A percentile compares a stretch with the other conserved stretches of the same genome.
phyloP scores from a whole-genome alignment of 2,113 vertebrate species.

The Passer domesticus region DNA sequence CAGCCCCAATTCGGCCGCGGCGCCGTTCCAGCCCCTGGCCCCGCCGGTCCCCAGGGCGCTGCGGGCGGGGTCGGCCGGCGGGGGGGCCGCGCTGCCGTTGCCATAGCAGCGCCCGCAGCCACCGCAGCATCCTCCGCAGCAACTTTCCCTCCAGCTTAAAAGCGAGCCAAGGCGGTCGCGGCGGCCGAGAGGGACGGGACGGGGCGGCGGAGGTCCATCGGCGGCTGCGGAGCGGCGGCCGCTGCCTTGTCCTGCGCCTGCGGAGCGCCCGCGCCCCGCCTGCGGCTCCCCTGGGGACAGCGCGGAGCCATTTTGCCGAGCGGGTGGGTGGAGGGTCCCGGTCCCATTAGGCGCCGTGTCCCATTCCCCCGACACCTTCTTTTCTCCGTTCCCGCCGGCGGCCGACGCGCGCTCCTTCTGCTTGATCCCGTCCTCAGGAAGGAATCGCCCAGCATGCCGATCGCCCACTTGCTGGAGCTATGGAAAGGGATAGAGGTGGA shows the following conservation, averaged over 20 bases:
- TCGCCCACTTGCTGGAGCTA: conserved; percentile 78
- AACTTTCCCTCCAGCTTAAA: conserved; percentile 48
- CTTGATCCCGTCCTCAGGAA: not conserved
- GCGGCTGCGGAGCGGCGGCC: not conserved
- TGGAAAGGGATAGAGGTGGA: conserved; percentile 81
- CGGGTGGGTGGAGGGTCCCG: not conserved
- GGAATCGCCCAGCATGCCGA: conserved; percentile 69
- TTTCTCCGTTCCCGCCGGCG: not conserved
- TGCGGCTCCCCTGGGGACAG: not conserved
- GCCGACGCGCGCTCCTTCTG: not conserved
- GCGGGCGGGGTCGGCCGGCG: not conserved
- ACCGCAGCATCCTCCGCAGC: conserved; percentile 58
- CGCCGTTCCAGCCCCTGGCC: not conserved
- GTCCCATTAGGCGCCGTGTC: not conserved
- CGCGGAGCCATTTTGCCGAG: not conserved
- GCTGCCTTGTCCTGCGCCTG: not conserved
- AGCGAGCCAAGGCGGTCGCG: conserved; percentile 3
- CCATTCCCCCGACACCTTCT: rapidly evolving
- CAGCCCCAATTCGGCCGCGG: rapidly evolving
- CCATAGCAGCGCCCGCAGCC: conserved; percentile 60
- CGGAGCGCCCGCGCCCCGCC: not conserved
- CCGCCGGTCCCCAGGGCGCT: not conserved
- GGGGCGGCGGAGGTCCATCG: not conserved
- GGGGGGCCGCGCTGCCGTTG: conserved; percentile 27
- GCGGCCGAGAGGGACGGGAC: not conserved